These are phyloP conservation scores for Himalopsyche japonica DNA, from an alignment of 2,888 invertebrate species.

Conservation along the genomic window DNA sequence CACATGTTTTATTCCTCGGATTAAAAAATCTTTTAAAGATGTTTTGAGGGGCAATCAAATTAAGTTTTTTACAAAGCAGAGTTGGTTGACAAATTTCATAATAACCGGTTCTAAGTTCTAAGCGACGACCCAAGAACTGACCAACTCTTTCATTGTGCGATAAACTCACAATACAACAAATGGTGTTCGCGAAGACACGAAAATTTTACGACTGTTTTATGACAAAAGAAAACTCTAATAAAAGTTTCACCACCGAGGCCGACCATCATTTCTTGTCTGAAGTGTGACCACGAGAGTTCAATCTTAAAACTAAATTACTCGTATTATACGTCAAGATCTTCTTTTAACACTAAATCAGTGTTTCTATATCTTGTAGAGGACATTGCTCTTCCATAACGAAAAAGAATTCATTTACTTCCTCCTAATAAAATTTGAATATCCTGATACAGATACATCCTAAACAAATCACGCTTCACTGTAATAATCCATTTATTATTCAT, in stretches of 20 bases:
- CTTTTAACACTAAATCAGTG: too few relatives aligned
- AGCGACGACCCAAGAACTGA: background rate
- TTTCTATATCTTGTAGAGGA: too few relatives aligned
- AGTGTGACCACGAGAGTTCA: background rate
- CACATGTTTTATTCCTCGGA: too few relatives aligned
- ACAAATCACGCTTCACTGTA: too few relatives aligned
- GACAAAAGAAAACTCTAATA: conserved; percentile 19
- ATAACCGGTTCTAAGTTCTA: background rate
- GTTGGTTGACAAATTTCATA: background rate
- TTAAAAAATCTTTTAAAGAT: too few relatives aligned
- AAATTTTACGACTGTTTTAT: conserved; percentile 4
- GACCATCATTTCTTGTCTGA: background rate
- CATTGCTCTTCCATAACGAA: too few relatives aligned
- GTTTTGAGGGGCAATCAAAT: background rate
- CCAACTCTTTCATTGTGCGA: background rate
- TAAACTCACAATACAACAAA: conserved; percentile 3
- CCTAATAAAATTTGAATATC: too few relatives aligned
- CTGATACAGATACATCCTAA: too few relatives aligned
- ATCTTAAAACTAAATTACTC: too few relatives aligned
- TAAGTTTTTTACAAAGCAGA: background rate
- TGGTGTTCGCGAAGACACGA: background rate
- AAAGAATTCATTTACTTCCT: too few relatives aligned
- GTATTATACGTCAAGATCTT: too few relatives aligned
- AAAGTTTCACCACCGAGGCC: conserved; percentile 10
- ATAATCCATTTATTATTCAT: too few relatives aligned